Conservation (phyloP, 64 coral and sea anemone species). For the Stylophora pistillata region DNA sequence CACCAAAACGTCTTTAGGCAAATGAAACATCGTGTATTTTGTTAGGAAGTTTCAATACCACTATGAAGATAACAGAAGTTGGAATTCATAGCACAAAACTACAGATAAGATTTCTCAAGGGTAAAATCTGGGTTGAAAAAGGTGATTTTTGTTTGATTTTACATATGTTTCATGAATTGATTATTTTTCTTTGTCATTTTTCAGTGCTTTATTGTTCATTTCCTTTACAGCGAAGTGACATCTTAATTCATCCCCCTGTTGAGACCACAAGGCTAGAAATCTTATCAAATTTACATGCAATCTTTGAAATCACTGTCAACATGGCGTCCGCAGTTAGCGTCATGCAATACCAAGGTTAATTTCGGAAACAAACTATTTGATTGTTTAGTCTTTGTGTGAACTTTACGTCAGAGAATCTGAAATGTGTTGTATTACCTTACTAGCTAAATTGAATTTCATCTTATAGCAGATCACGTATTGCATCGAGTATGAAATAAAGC, state of each 20-base stretch:
- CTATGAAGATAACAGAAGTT: too few species aligned
- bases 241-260: background rate
- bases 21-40: too few species aligned
- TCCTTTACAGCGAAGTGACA: background rate
- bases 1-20: too few species aligned
- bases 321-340: background rate
- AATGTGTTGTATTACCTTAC: background rate
- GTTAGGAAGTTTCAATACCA: too few species aligned
- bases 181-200: background rate
- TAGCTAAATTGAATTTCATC: background rate
- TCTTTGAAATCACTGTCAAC: background rate
- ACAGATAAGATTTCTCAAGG: too few species aligned
- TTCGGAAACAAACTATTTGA: background rate
- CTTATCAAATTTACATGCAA: background rate
- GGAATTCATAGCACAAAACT: too few species aligned
- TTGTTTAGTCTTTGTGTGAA: background rate
- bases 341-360: background rate
- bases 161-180: background rate
- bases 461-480: background rate
- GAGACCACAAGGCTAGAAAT: background rate
- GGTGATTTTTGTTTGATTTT: too few species aligned
- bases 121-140: too few species aligned
- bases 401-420: background rate
- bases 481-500: background rate
- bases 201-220: background rate